Percentiles rank a stretch among this genome's conserved stretches.
Evolutionary conservation across 30 jellyfish, hydroid and myxozoan genomes (phyloP).

Genomic region (Rhopilema esculentum): DNA sequence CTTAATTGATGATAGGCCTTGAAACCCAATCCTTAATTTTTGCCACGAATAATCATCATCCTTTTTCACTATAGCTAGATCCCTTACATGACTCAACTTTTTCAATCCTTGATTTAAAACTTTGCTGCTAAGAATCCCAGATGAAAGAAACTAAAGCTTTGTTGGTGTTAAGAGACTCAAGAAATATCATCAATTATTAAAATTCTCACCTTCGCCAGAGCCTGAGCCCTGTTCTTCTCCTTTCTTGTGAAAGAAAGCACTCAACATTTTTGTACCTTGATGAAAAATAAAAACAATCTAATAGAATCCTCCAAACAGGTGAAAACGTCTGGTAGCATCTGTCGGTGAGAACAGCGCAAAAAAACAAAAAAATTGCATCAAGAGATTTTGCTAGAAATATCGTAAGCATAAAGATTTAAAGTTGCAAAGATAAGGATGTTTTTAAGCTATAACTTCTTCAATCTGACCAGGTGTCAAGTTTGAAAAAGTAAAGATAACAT

Average conservation of each 20-base stretch:
- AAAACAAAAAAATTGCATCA: no score
- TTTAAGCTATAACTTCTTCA: not conserved
- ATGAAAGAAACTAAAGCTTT: not conserved
- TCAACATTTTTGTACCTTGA: conserved; percentile 93
- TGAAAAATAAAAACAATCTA: not conserved
- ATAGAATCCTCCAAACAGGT: not conserved
- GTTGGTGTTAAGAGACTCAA: not conserved
- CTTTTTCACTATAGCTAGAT: no score
- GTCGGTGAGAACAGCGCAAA: no score
- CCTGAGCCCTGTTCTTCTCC: conserved; percentile 61
- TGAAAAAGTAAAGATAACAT: not conserved
- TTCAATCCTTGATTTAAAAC: no score
- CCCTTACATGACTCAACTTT: not conserved
- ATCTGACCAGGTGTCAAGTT: not conserved
- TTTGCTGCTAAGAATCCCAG: no score
- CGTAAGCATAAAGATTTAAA: no score
- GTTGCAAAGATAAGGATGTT: not conserved
- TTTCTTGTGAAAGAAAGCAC: conserved; percentile 87
- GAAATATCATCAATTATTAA: not conserved
- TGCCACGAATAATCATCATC: no score
- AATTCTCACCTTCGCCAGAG: conserved; percentile 66
- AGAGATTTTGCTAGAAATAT: no score
- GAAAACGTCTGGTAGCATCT: no score
- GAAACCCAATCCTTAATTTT: no score
- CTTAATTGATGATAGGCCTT: no score